phyloP scores from a whole-genome alignment of 2,113 vertebrate species.

The Seriola quinqueradiata region DNA sequence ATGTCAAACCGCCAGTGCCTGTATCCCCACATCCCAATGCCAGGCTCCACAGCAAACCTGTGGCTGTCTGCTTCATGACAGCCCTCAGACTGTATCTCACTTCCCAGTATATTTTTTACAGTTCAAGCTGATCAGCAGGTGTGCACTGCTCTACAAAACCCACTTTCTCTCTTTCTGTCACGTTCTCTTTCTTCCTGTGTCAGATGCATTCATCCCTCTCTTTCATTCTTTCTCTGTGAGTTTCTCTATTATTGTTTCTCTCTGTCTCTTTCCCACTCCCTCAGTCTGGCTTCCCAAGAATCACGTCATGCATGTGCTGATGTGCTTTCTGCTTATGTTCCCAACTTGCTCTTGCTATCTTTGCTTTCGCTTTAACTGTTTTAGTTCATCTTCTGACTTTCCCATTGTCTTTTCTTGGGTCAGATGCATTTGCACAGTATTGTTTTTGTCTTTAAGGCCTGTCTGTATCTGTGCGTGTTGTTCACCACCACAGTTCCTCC shows the following conservation, averaged over 20 bases:
- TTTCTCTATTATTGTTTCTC: slow-evolving; percentile 46
- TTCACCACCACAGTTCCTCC: slow-evolving; percentile 40
- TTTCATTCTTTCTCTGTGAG: slow-evolving; percentile 26
- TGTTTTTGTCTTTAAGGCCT: slow-evolving; percentile 28
- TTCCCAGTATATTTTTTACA: slow-evolving; percentile 63
- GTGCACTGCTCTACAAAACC: slow-evolving; percentile 57
- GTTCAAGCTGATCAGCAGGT: slow-evolving; percentile 64
- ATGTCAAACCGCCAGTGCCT: slow-evolving; percentile 79
- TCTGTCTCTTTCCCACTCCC: slow-evolving; percentile 23
- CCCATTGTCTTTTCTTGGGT: slow-evolving; percentile 5
- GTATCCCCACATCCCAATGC: slow-evolving; percentile 72
- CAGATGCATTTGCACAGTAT: slow-evolving; percentile 8
- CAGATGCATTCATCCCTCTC: slow-evolving; percentile 50
- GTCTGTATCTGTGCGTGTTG: slow-evolving; percentile 17
- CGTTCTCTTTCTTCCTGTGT: slow-evolving; percentile 66
- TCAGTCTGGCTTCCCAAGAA: slow-evolving; percentile 45
- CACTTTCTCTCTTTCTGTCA: slow-evolving; percentile 70
- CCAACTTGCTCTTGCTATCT: slow-evolving; percentile 1
- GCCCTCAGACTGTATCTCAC: slow-evolving; percentile 58
- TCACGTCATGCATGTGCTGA: slow-evolving; percentile 6
- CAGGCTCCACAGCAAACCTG: slow-evolving; percentile 36
- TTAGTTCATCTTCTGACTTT: slow-evolving; percentile 1
- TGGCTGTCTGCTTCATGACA: slow-evolving; percentile 43
- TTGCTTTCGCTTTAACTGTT: slow-evolving; percentile 8
- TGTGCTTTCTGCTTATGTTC: slow-evolving; percentile 1